Conservation (phyloP, 2,113 vertebrate species). For the Girardinichthys multiradiatus region DNA sequence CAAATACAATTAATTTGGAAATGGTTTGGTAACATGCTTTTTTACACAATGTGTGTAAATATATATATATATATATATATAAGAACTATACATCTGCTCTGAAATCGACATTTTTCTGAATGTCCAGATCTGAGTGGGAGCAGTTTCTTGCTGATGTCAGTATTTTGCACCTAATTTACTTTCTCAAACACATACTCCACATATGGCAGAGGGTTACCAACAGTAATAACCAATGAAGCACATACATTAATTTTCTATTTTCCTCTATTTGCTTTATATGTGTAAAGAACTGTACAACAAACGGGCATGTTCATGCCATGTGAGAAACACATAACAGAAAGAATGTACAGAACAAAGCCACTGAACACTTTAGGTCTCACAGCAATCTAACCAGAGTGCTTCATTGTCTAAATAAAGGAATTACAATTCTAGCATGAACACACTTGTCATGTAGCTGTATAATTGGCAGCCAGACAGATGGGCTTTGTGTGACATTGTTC, state of each 20-base stretch:
- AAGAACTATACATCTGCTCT: background rate
- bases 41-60: background rate
- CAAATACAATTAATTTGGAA: background rate
- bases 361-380: background rate
- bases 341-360: background rate
- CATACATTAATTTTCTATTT: slow-evolving; percentile 35
- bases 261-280: background rate
- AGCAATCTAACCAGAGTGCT: slow-evolving; percentile 16
- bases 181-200: background rate
- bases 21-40: too few relatives aligned
- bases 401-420: slow-evolving; percentile 54
- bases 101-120: background rate
- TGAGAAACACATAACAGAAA: slow-evolving; percentile 7
- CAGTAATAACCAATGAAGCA: slow-evolving; percentile 33
- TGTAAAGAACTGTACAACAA: slow-evolving; percentile 1
- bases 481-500: slow-evolving; percentile 42
- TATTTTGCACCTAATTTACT: slow-evolving; percentile 4
- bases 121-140: background rate
- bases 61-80: too few relatives aligned
- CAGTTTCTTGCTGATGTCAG: slow-evolving; percentile 3
- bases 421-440: slow-evolving; percentile 43
- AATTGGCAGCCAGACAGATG: slow-evolving; percentile 49
- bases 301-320: background rate
- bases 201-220: slow-evolving; percentile 26
- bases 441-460: slow-evolving; percentile 34